phyloP scores from a whole-genome alignment of 2,888 invertebrate genomes.

The Tethea ocularis region DNA sequence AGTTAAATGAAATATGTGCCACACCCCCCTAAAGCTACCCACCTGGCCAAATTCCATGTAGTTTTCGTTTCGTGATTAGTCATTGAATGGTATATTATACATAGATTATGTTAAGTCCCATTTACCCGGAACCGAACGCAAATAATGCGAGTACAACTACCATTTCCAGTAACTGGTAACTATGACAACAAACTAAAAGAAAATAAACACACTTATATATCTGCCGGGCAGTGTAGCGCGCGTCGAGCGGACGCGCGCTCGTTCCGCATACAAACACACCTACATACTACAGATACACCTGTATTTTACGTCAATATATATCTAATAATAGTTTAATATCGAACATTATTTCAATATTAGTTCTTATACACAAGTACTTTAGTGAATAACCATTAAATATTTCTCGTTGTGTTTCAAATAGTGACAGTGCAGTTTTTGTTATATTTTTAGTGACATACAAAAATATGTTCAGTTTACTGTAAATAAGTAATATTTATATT shows the following conservation, averaged over 20 bases:
- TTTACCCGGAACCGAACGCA: not conserved
- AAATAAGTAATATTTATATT: not conserved
- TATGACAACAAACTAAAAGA: not conserved
- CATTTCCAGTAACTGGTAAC: not conserved
- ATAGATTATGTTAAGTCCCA: too few relatives aligned
- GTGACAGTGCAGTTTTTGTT: not conserved
- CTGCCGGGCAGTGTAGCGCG: not conserved
- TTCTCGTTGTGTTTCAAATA: not conserved
- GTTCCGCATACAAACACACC: not conserved
- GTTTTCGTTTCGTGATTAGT: too few relatives aligned
- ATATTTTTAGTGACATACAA: not conserved
- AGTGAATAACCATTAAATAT: not conserved
- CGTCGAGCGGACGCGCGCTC: slow-evolving; percentile 9
- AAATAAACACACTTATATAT: not conserved
- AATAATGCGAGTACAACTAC: not conserved
- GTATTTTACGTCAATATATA: not conserved
- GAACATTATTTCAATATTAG: not conserved
- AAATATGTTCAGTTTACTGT: not conserved
- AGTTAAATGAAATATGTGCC: too few relatives aligned
- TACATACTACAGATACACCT: too few relatives aligned
- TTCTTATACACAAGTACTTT: not conserved
- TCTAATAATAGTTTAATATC: not conserved
- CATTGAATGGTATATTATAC: too few relatives aligned
- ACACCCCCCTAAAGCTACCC: too few relatives aligned
- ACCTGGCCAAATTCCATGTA: too few relatives aligned